Conservation (phyloP, 1,140 invertebrate genomes). For the Eufriesea mexicana region DNA sequence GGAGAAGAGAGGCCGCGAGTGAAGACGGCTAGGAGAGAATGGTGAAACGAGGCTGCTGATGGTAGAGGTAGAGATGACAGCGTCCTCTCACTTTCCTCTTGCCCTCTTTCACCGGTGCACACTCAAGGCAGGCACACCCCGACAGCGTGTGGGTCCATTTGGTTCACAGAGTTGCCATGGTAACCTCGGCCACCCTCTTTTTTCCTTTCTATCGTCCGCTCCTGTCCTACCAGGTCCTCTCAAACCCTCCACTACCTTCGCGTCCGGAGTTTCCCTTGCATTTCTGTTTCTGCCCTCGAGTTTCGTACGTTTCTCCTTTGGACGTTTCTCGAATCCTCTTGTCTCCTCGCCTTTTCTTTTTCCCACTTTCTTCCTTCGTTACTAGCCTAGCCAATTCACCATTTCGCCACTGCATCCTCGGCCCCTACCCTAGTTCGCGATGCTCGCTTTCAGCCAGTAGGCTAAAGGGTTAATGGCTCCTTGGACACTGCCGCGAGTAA, state of each 20-base stretch:
- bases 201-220: slow-evolving; percentile 66
- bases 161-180: slow-evolving; percentile 77
- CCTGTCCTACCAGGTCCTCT: slow-evolving; percentile 51
- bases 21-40: slow-evolving; percentile 36
- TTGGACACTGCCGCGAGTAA: slow-evolving; percentile 38
- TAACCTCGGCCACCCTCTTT: slow-evolving; percentile 75
- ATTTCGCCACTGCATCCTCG: slow-evolving; percentile 24
- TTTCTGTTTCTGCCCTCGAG: neutral
- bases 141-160: slow-evolving; percentile 78
- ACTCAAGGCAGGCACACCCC: slow-evolving; percentile 69
- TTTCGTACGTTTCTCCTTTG: slow-evolving; percentile 47
- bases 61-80: slow-evolving; percentile 52
- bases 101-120: slow-evolving; percentile 63
- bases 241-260: slow-evolving; percentile 37
- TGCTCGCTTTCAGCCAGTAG: slow-evolving; percentile 47
- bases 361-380: slow-evolving; percentile 13
- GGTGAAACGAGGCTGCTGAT: slow-evolving; percentile 44
- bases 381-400: slow-evolving; percentile 16
- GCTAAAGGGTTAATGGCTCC: slow-evolving; percentile 66
- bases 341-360: neutral
- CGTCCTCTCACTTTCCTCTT: slow-evolving; percentile 51
- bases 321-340: neutral
- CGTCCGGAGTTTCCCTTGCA: slow-evolving; percentile 2
- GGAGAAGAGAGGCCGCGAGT: neutral
- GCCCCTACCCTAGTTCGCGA: slow-evolving; percentile 28